A percentile compares a stretch with the other conserved stretches of the same genome.
phyloP scores from a whole-genome alignment of 2,888 invertebrate species.

The Thysanoteuthis rhombus region DNA sequence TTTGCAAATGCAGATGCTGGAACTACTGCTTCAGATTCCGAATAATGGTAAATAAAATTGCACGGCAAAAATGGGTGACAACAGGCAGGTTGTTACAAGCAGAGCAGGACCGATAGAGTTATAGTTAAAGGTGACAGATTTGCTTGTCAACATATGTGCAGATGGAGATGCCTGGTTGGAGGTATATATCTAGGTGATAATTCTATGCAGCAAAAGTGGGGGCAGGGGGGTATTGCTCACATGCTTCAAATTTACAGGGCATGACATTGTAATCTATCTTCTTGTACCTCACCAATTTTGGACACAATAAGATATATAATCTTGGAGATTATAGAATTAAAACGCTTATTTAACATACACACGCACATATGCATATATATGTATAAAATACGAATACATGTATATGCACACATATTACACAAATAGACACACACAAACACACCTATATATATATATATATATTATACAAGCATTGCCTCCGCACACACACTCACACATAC shows the following conservation, averaged over 20 bases:
- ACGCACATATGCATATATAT: no score
- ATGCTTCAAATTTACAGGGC: neutral
- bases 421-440: no score
- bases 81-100: neutral
- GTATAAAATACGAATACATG: no score
- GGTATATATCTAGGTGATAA: neutral
- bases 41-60: slow-evolving; percentile 12
- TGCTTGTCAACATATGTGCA: neutral
- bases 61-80: neutral
- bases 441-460: no score
- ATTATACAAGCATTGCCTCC: no score
- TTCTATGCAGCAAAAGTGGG: neutral
- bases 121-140: neutral
- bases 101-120: neutral
- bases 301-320: neutral
- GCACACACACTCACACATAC: neutral
- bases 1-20: neutral
- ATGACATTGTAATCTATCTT: neutral
- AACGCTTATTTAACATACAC: neutral
- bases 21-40: neutral
- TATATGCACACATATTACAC: no score
- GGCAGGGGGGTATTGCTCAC: neutral
- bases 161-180: neutral
- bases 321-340: neutral
- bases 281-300: neutral